These are phyloP conservation scores for Novumbra hubbsi DNA, from an alignment of 2,797 vertebrate species.

Conservation along the genomic window DNA sequence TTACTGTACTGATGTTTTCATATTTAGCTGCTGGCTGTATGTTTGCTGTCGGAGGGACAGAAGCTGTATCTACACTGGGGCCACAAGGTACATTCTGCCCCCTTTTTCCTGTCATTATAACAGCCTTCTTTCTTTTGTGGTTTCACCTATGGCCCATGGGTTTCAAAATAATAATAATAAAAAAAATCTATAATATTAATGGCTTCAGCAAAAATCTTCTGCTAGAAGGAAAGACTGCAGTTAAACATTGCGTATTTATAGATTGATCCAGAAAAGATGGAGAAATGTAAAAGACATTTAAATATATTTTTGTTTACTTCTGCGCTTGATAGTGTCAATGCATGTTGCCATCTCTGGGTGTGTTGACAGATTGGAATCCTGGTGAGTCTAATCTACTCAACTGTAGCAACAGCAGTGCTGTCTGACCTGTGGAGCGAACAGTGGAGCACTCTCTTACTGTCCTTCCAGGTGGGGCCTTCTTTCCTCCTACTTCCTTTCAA, in stretches of 20 bases:
- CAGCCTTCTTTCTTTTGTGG: not conserved
- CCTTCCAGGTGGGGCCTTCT: conserved; percentile 79
- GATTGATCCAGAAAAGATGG: not conserved
- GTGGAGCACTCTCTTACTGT: conserved; percentile 80
- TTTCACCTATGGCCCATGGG: not conserved
- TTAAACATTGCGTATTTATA: not conserved
- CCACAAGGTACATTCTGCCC: conserved; percentile 80
- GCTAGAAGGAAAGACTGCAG: not conserved
- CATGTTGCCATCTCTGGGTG: not conserved
- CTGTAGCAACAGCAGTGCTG: conserved; percentile 63
- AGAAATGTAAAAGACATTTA: not conserved
- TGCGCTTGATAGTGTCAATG: not conserved
- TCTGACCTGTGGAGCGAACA: conserved; percentile 78
- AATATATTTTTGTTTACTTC: not conserved
- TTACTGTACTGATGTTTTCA: not conserved
- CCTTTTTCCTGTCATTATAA: not conserved
- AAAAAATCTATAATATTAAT: not conserved
- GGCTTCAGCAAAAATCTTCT: not conserved
- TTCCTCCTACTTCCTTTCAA: not conserved
- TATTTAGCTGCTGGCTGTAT: conserved; percentile 81
- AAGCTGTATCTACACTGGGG: conserved; percentile 81
- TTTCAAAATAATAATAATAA: not conserved
- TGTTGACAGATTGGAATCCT: conserved; percentile 74
- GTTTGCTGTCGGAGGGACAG: conserved; percentile 84
- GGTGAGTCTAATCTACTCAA: conserved; percentile 66